These are phyloP conservation scores for Pelodytes ibericus DNA, from an alignment of 2,797 vertebrate species.

Conservation along the genomic window DNA sequence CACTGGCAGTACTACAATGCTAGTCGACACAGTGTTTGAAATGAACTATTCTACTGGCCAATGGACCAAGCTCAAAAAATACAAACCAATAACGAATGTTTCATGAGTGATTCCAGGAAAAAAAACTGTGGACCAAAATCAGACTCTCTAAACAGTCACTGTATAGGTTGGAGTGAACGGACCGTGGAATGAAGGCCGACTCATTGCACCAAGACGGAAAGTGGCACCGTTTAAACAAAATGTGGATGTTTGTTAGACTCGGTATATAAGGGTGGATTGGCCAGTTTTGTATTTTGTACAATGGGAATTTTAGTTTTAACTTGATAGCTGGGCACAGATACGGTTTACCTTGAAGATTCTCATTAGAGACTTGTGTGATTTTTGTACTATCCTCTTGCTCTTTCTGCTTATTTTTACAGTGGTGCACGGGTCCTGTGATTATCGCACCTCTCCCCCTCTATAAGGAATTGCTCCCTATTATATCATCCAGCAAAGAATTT, in stretches of 20 bases:
- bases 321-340: background rate
- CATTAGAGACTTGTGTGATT: background rate
- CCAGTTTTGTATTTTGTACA: slow-evolving; percentile 41
- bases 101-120: slow-evolving; percentile 75
- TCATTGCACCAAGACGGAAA: too few relatives aligned
- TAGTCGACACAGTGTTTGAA: slow-evolving; percentile 98
- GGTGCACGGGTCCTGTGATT: slow-evolving; percentile 3
- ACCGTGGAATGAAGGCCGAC: background rate
- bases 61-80: slow-evolving; percentile 99
- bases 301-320: slow-evolving; percentile 23
- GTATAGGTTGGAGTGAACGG: background rate
- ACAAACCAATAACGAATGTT: slow-evolving; percentile 95
- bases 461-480: too few relatives aligned
- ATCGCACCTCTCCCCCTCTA: too few relatives aligned
- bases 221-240: background rate
- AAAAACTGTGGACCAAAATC: slow-evolving; percentile 63
- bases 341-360: background rate
- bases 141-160: slow-evolving; percentile 55
- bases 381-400: slow-evolving; percentile 4
- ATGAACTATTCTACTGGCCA: slow-evolving; percentile 99
- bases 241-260: background rate
- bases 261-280: background rate
- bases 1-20: slow-evolving; percentile 97
- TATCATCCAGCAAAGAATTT: too few relatives aligned
- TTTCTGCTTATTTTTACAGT: background rate